Evolutionary conservation across 2,888 invertebrate genomes (phyloP), one percentile per base, ranked within the genome.

Genomic region (Calliphora vomitoria): DNA sequence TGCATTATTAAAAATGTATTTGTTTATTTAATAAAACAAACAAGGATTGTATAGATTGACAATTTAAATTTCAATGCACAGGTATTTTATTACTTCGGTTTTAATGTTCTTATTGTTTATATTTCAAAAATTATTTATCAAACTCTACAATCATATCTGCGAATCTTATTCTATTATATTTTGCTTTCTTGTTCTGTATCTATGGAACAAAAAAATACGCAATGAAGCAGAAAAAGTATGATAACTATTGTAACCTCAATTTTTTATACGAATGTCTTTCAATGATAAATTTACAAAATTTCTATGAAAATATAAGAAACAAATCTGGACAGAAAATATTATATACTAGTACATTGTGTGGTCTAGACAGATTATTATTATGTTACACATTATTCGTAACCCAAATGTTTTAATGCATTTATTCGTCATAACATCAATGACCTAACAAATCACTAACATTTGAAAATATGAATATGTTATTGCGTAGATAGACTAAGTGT

Each of bases 91-190:
- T 64, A 3, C n/a, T 10, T 31, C 25, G 25, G 58, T 47, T 68
- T n/a, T 5, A 68, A 79, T 68, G 10, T 15, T 50, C 8, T 31
- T 66, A 11, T 25, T 78, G 66, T 66, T 53, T 41, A 11, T 11
- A 18, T 18, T 15, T 25, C 13, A 69, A 47, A 41, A 13, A 50
- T 13, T 25, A 38, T 41, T 58, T 41, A 50, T 82, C 25, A 75
- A 60, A 76, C 41, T 69, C 13, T 38, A 8, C n/a, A 38, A 47
- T 31, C 35, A 10, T 15, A 25, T 25, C 13, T 38, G 13, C 3
- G 31, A 53, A 50, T 75, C 41, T 79, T 47, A 35, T 8, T 31
- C 25, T 35, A 13, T 71, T 41, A 25, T 2, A 2, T 25, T 25
- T 25, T 25, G 25, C 2, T 25, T 25, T 25, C 1, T 25, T 25